Evolutionary conservation across 64 coral and sea anemone genomes (phyloP), one percentile per base, ranked within the genome.

Genomic region (Montipora capricornis): DNA sequence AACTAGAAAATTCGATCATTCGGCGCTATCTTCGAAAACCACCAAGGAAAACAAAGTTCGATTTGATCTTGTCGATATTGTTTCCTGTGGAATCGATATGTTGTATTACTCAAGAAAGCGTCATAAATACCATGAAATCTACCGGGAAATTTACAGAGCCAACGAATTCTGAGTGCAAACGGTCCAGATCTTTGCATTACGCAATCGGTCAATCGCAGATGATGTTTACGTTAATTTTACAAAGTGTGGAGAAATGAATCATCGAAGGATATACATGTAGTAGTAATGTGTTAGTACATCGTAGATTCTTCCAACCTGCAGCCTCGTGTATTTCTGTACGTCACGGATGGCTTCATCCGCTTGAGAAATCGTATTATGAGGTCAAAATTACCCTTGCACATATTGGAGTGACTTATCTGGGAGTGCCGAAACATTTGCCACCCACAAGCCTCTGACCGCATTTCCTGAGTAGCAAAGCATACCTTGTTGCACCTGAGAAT

Each of bases 401-500:
- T 76, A 15, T 76, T 76, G n/a, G 2, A 24, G 20, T 10, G 26
- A 26, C 4, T 76, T 14, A 14, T 44, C 74, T 12, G 74, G 26
- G 26, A 3, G 24, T 76, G 74, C 24, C 4, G 5, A 13, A 76
- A 19, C 19, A 45, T 46, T 49, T 78, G 47, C 76, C 47, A 78
- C 44, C 74, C 74, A 76, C 11, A 76, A 76, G 26, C 5, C 61
- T 64, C 8, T 46, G 26, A 46, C 0, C 11, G 11, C 76, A 49
- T 24, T 71, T 20, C 76, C 46, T 19, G 16, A 78, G 46, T 49
- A 13, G 45, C 12, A 49, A 49, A 78, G 13, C 45, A 78, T 49
- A 22, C 16, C 19, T 71, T 22, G 8, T 16, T 84, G 7, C 46
- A 86, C 60, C 62, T 86, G 61, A 73, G 82, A 49, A 86, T 86